Conservation (phyloP, 2,888 invertebrate genomes). For the Eristalis pertinax region DNA sequence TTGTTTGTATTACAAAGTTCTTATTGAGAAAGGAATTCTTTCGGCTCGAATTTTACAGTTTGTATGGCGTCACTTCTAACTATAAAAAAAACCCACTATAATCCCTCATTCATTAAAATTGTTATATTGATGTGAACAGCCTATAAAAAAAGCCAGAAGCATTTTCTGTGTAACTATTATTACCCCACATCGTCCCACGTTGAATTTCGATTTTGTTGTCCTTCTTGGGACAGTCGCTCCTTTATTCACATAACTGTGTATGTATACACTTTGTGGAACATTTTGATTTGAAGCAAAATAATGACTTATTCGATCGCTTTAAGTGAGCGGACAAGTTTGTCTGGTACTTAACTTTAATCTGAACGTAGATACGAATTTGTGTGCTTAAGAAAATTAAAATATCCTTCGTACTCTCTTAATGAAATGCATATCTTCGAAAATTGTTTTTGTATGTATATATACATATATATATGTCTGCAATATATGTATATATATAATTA, state of each 20-base stretch:
- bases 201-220: conserved; percentile 19
- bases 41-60: conserved; percentile 57
- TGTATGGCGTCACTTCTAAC: conserved; percentile 58
- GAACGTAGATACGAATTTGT: no score
- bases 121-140: conserved; percentile 64
- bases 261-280: background rate
- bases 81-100: conserved; percentile 57
- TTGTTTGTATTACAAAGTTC: conserved; percentile 48
- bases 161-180: conserved; percentile 56
- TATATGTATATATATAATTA: no score
- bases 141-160: conserved; percentile 50
- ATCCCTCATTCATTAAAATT: conserved; percentile 52
- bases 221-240: background rate
- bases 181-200: conserved; percentile 4
- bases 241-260: conserved; percentile 25
- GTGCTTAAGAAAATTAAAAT: no score
- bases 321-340: no score
- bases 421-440: no score
- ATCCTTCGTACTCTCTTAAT: no score
- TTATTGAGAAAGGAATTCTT: conserved; percentile 59
- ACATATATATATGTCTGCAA: no score
- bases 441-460: no score
- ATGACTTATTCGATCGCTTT: no score
- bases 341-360: no score
- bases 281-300: no score